phyloP scores from a whole-genome alignment of 2,113 vertebrate genomes.

The Malurus elegans region DNA sequence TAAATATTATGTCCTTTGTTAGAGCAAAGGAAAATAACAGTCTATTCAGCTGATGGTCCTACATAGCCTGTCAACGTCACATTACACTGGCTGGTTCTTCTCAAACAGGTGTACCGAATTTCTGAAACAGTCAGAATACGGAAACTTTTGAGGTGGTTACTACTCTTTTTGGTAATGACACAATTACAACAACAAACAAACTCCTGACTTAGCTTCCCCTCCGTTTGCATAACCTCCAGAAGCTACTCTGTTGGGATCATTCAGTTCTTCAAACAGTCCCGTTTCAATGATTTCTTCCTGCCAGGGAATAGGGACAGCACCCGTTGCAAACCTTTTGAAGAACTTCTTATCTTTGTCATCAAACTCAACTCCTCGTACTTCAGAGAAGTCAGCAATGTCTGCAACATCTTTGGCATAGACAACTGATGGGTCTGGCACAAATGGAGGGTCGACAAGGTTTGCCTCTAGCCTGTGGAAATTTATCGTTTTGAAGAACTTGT shows the following conservation, averaged over 20 bases:
- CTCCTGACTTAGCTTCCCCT: slow-evolving; percentile 76
- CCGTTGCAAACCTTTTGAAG: slow-evolving; percentile 87
- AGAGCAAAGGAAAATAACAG: neutral
- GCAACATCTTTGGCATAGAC: slow-evolving; percentile 91
- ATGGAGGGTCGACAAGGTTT: slow-evolving; percentile 82
- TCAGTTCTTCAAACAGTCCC: slow-evolving; percentile 85
- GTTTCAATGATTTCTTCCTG: slow-evolving; percentile 90
- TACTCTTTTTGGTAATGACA: neutral
- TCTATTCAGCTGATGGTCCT: neutral
- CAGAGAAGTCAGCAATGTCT: slow-evolving; percentile 91
- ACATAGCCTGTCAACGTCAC: neutral
- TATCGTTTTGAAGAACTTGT: slow-evolving; percentile 86
- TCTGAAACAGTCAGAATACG: neutral
- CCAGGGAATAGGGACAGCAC: slow-evolving; percentile 83
- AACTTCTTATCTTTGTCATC: slow-evolving; percentile 87
- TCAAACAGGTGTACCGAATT: neutral
- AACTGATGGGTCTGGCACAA: slow-evolving; percentile 88
- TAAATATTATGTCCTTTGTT: neutral
- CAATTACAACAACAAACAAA: slow-evolving; percentile 80
- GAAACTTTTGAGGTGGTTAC: neutral
- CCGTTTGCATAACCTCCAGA: slow-evolving; percentile 53
- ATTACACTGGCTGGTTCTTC: neutral
- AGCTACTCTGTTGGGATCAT: slow-evolving; percentile 78
- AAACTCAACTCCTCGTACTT: slow-evolving; percentile 85
- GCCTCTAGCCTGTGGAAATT: slow-evolving; percentile 91